phyloP scores from a whole-genome alignment of 2,113 vertebrate genomes.

The western clawed frog (Xenopus tropicalis) region DNA sequence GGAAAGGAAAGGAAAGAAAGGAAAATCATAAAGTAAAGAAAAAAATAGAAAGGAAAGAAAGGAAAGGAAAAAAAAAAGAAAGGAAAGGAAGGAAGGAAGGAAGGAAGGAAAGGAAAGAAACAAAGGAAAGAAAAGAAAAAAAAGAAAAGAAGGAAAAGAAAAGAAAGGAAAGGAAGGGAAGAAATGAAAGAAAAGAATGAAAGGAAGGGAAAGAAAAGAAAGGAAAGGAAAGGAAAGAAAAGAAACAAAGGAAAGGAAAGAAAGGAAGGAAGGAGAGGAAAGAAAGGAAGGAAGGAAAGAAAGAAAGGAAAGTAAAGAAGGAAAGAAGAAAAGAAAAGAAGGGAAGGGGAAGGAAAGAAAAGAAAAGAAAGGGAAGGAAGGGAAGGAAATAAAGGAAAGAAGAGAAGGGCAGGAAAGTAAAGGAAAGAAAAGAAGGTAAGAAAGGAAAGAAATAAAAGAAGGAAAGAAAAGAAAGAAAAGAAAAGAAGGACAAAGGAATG shows the following conservation, averaged over 20 bases:
- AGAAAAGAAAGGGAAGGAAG: not conserved
- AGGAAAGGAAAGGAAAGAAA: not conserved
- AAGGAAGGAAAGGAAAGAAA: not conserved
- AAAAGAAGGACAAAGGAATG: not conserved
- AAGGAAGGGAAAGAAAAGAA: too few species aligned
- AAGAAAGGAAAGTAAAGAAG: not conserved
- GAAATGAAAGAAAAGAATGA: not conserved
- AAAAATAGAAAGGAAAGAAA: not conserved
- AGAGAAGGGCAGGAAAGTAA: not conserved
- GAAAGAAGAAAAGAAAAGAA: not conserved
- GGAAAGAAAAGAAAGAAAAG: not conserved
- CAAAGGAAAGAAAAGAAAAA: not conserved
- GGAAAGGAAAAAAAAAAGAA: not conserved
- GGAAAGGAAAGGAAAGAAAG: not conserved
- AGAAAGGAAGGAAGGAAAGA: not conserved
- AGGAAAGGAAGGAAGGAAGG: not conserved
- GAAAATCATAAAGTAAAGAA: too few species aligned
- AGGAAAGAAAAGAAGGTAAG: not conserved
- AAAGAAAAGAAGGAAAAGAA: not conserved
- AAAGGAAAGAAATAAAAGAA: not conserved
- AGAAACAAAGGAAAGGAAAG: not conserved
- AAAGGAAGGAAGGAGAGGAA: not conserved
- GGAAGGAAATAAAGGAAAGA: too few species aligned
- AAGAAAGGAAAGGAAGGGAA: not conserved
- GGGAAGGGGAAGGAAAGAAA: not conserved